These are phyloP conservation scores for Cephalophus harveyi DNA, from an alignment of 2,113 vertebrate genomes.

Conservation along the genomic window DNA sequence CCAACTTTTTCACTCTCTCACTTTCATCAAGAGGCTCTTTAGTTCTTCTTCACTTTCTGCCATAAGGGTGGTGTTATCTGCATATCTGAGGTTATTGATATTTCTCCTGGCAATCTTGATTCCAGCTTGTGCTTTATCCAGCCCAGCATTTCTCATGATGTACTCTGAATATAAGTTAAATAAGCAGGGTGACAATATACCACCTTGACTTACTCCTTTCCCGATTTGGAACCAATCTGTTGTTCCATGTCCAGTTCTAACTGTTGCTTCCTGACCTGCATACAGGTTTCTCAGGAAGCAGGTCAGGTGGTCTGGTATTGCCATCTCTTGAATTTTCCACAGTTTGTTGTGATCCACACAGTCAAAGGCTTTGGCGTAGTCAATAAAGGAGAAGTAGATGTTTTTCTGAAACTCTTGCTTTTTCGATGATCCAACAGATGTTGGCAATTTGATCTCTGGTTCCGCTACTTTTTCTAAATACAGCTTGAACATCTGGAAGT, in stretches of 20 bases:
- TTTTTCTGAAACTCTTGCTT: neutral
- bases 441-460: neutral
- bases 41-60: neutral
- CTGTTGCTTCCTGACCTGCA: neutral
- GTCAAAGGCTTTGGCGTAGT: neutral
- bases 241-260: neutral
- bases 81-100: neutral
- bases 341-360: neutral
- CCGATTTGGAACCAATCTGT: neutral
- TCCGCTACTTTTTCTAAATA: neutral
- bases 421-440: neutral
- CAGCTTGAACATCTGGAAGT: neutral
- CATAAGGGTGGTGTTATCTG: neutral
- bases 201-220: neutral
- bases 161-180: neutral
- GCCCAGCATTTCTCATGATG: neutral
- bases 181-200: neutral
- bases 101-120: neutral
- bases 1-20: neutral
- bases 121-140: neutral
- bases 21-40: neutral
- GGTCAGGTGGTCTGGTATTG: neutral
- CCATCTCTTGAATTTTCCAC: neutral
- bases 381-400: neutral
- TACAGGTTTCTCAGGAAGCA: neutral